A percentile compares a stretch with the other conserved stretches of the same genome.
These are phyloP conservation scores for Drosophila antonietae DNA, from an alignment of 2,888 invertebrate genomes.

Conservation along the genomic window DNA sequence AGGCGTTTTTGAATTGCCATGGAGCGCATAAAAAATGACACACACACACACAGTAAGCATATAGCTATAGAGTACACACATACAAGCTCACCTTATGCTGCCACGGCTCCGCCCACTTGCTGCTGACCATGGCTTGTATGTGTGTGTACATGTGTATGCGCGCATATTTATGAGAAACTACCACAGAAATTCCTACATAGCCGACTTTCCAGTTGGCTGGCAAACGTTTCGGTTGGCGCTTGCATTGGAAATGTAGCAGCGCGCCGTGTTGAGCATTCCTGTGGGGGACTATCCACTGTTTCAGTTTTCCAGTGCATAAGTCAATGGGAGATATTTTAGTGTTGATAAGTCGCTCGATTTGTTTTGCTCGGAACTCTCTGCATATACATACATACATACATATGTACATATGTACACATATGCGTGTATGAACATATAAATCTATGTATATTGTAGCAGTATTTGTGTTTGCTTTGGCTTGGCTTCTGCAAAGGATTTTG, in stretches of 20 bases:
- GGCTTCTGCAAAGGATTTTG: slow-evolving; percentile 73
- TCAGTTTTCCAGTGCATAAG: slow-evolving; percentile 80
- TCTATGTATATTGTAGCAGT: slow-evolving; percentile 17
- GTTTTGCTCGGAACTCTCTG: slow-evolving; percentile 60
- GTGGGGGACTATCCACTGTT: slow-evolving; percentile 69
- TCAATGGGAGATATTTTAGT: slow-evolving; percentile 78
- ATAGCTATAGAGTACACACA: slow-evolving; percentile 29
- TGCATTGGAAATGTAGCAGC: slow-evolving; percentile 46
- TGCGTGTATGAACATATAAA: not conserved
- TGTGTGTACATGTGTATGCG: slow-evolving; percentile 40
- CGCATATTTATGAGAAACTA: slow-evolving; percentile 71
- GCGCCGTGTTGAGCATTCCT: slow-evolving; percentile 22
- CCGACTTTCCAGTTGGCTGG: slow-evolving; percentile 62
- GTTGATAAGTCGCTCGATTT: slow-evolving; percentile 77
- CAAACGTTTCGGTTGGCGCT: slow-evolving; percentile 67
- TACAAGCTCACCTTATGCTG: slow-evolving; percentile 69
- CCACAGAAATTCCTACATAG: slow-evolving; percentile 70
- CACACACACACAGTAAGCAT: slow-evolving; percentile 31
- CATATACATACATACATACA: slow-evolving; percentile 18
- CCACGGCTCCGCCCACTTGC: slow-evolving; percentile 83
- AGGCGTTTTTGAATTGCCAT: slow-evolving; percentile 82
- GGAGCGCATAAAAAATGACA: slow-evolving; percentile 74
- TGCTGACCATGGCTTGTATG: slow-evolving; percentile 57
- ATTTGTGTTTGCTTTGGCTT: slow-evolving; percentile 65
- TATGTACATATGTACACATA: slow-evolving; percentile 20